These are phyloP conservation scores for Ariolimax columbianus DNA, from an alignment of 2,888 invertebrate genomes.

Conservation along the genomic window DNA sequence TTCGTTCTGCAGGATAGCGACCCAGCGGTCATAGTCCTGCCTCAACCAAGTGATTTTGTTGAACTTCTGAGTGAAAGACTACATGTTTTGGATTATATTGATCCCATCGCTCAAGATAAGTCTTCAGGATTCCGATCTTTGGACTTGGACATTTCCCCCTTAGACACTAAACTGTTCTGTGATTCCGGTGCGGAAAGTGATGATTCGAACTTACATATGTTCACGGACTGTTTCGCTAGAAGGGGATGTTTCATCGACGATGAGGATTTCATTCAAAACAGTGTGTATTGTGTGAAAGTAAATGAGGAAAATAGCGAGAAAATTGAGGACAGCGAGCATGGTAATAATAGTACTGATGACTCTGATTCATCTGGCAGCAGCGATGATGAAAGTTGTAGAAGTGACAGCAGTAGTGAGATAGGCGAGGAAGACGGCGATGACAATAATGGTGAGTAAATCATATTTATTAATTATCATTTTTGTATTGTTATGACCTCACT, in stretches of 20 bases:
- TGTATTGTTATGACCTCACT: too few relatives aligned
- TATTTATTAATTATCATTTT: too few relatives aligned
- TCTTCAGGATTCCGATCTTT: neutral
- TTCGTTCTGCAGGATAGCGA: constrained; percentile 57
- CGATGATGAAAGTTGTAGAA: neutral
- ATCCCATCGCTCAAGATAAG: neutral
- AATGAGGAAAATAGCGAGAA: neutral
- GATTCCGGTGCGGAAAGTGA: constrained; percentile 55
- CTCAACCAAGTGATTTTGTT: constrained; percentile 66
- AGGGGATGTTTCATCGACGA: constrained; percentile 26
- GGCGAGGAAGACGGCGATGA: neutral
- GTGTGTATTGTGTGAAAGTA: constrained; percentile 21
- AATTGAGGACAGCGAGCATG: constrained; percentile 12
- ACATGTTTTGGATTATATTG: constrained; percentile 60
- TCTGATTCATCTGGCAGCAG: constrained; percentile 13
- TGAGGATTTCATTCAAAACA: constrained; percentile 31
- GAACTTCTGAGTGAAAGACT: constrained; percentile 65
- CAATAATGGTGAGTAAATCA: constrained; percentile 6
- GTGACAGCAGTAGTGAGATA: neutral
- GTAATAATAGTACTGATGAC: constrained; percentile 8
- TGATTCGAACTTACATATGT: constrained; percentile 54
- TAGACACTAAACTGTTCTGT: constrained; percentile 47
- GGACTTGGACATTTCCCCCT: constrained; percentile 39
- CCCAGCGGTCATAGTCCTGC: constrained; percentile 68
- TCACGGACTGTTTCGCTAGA: constrained; percentile 31